Percentiles rank a stretch among this genome's conserved stretches.
phyloP scores from a whole-genome alignment of 1,140 invertebrate species.

The silkworm (Bombyx mori) region DNA sequence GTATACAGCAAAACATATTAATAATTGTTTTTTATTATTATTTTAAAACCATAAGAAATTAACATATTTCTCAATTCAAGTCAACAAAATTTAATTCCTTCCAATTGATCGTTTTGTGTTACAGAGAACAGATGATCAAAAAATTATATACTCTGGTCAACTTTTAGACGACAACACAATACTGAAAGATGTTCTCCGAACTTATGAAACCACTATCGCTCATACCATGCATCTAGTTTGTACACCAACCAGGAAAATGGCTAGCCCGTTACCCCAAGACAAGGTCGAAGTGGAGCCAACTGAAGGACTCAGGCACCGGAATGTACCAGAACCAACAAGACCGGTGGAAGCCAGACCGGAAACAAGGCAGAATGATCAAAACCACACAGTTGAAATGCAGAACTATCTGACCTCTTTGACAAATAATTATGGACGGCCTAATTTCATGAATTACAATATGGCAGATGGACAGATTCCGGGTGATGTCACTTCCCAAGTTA shows the following conservation, averaged over 20 bases:
- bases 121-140: slow-evolving; percentile 84
- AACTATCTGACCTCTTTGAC: slow-evolving; percentile 53
- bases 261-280: slow-evolving; percentile 10
- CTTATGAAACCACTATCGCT: slow-evolving; percentile 79
- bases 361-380: slow-evolving; percentile 58
- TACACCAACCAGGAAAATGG: slow-evolving; percentile 63
- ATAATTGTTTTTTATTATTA: not conserved
- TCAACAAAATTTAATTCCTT: not conserved
- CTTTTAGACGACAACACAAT: slow-evolving; percentile 82
- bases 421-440: slow-evolving; percentile 55
- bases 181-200: slow-evolving; percentile 85
- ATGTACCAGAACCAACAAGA: slow-evolving; percentile 13
- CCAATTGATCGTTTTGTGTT: slow-evolving; percentile 11
- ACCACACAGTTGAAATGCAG: slow-evolving; percentile 61
- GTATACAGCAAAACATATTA: too few species aligned
- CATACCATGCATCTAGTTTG: slow-evolving; percentile 90
- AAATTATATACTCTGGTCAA: slow-evolving; percentile 93
- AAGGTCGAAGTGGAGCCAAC: not conserved
- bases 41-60: not conserved
- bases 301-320: slow-evolving; percentile 4
- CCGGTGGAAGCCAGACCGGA: slow-evolving; percentile 34
- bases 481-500: slow-evolving; percentile 65
- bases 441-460: slow-evolving; percentile 52
- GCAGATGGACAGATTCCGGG: slow-evolving; percentile 43
- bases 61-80: not conserved